Evolutionary conservation across 1,140 invertebrate species (phyloP).

Genomic region (Plodia interpunctella): DNA sequence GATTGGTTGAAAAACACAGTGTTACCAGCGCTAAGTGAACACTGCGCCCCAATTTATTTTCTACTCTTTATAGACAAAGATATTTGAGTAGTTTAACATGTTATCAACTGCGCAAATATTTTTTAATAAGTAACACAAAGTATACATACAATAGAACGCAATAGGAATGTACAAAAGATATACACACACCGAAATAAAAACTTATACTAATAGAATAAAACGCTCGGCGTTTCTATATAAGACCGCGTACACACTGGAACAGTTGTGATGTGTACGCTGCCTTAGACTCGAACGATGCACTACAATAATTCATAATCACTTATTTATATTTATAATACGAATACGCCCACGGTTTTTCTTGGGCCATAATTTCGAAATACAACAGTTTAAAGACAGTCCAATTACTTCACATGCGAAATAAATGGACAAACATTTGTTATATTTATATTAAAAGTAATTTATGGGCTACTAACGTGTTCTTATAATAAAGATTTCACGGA

Average conservation of each 20-base stretch:
- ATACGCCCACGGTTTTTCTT: not conserved
- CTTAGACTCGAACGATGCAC: not conserved
- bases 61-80: no score
- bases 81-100: no score
- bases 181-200: not conserved
- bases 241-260: not conserved
- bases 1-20: no score
- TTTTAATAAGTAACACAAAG: not conserved
- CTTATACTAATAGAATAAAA: not conserved
- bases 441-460: no score
- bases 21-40: no score
- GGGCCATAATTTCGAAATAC: not conserved
- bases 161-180: constrained; percentile 1
- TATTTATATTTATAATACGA: not conserved
- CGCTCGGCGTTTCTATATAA: not conserved
- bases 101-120: no score
- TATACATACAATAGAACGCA: not conserved
- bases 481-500: no score
- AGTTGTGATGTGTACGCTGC: not conserved
- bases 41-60: no score
- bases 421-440: no score
- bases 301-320: not conserved
- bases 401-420: no score
- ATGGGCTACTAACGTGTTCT: no score
- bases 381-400: no score